phyloP scores from a whole-genome alignment of 2,888 invertebrate genomes.

The Graphium colonna region DNA sequence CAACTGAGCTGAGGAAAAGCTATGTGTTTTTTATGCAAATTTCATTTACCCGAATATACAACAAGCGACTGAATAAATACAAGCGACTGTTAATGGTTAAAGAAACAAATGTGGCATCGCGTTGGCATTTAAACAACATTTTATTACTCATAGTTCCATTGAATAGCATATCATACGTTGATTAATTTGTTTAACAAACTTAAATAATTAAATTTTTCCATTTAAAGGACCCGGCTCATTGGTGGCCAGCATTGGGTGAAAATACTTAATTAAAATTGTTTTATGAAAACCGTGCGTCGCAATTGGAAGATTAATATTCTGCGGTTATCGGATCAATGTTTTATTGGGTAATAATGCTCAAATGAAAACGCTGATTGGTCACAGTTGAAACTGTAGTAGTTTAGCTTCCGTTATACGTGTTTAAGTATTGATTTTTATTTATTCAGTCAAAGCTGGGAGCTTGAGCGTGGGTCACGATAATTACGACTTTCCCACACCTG shows the following conservation, averaged over 20 bases:
- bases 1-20: slow-evolving; percentile 35
- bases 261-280: slow-evolving; percentile 67
- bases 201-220: slow-evolving; percentile 53
- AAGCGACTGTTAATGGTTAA: slow-evolving; percentile 72
- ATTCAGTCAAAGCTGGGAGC: slow-evolving; percentile 16
- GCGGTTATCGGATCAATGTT: slow-evolving; percentile 61
- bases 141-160: slow-evolving; percentile 23
- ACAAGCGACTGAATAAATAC: slow-evolving; percentile 66
- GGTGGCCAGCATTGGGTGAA: slow-evolving; percentile 41
- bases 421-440: slow-evolving; percentile 10
- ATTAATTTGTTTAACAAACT: slow-evolving; percentile 30
- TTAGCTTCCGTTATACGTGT: too few species aligned
- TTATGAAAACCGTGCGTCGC: slow-evolving; percentile 55
- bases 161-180: slow-evolving; percentile 3
- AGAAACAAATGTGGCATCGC: slow-evolving; percentile 65
- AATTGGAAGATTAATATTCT: slow-evolving; percentile 60
- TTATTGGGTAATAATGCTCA: slow-evolving; percentile 38
- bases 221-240: slow-evolving; percentile 44
- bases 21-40: slow-evolving; percentile 71
- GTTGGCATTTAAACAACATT: slow-evolving; percentile 52
- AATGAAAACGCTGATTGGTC: slow-evolving; percentile 40
- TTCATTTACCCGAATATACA: slow-evolving; percentile 67
- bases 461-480: slow-evolving; percentile 55
- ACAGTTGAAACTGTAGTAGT: slow-evolving; percentile 21
- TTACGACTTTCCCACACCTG: slow-evolving; percentile 71